Evolutionary conservation across 2,113 vertebrate genomes (phyloP), one percentile per base, ranked within the genome.

Genomic region (Lanius collurio): DNA sequence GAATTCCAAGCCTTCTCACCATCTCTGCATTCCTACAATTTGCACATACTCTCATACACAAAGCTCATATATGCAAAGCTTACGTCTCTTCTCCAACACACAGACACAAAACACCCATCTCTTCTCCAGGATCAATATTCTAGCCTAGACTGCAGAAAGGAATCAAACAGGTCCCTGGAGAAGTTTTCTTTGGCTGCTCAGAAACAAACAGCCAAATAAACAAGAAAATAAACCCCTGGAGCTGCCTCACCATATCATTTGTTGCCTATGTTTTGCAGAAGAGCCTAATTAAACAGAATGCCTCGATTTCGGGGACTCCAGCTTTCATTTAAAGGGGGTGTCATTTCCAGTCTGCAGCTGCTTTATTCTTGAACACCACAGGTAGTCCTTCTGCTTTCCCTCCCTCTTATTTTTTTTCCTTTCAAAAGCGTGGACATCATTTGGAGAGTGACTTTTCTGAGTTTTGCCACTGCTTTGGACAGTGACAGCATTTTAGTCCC

Each of bases 161-260:
- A 96, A 94, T 79, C 94, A 89, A 87, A 89, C 93, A 78, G 28
- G 55, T 93, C 88, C 76, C 85, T 83, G 92, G 80, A 89, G 95
- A 92, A 95, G 70, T 41, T 62, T 68, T 30, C 73, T 85, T 41
- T 81, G 85, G 65, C 67, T 92, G 89, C 63, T 50, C 47, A 83
- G 90, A 93, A 94, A 44, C 83, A 94, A 39, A 49, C 56, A 37
- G 37, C 37, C 37, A 96, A 87, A 90, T 46, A 94, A 96, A 76
- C 80, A 74, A 83, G 79, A 63, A 93, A 76, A 95, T 49, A 92
- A 90, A 83, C 82, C 68, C 64, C 31, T 56, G 71, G 76, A 91
- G 59, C 83, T 88, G 68, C 87, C 56, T 93, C 82, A 37, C 63
- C 18, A 14, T 63, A 77, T 75, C 53, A 71, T 86, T 89, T 24